These are phyloP conservation scores for Apostichopus japonicus DNA, from an alignment of 35 echinoderm and acorn worm genomes.

Conservation along the genomic window DNA sequence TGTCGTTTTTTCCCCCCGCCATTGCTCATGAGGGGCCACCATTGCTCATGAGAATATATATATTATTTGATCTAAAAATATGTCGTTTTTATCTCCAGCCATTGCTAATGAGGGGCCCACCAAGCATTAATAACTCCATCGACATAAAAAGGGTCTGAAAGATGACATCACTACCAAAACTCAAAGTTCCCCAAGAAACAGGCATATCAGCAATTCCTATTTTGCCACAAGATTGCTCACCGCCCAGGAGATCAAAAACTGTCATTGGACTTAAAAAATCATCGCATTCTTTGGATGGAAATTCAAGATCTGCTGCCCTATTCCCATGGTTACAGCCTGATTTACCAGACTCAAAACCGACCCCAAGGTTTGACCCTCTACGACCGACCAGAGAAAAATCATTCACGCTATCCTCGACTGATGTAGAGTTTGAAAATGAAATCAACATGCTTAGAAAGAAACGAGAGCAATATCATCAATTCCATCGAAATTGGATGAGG, in stretches of 20 bases:
- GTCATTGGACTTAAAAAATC: too few species aligned
- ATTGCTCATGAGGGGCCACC: background rate
- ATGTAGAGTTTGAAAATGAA: constrained; percentile 22
- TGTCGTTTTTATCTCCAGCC: background rate
- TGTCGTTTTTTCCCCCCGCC: background rate
- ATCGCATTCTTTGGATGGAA: constrained; percentile 8
- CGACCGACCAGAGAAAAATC: constrained; percentile 28
- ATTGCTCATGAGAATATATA: too few species aligned
- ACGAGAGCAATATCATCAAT: constrained; percentile 48
- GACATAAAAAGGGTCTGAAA: background rate
- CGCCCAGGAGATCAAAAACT: background rate
- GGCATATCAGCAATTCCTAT: background rate
- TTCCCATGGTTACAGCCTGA: constrained; percentile 31
- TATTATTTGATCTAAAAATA: too few species aligned
- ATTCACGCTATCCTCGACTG: constrained; percentile 33
- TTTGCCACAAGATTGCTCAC: constrained; percentile 32
- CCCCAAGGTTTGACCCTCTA: background rate
- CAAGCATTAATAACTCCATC: background rate
- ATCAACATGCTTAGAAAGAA: constrained; percentile 5
- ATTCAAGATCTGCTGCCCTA: background rate
- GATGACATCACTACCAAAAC: constrained; percentile 41
- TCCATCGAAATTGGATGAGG: constrained; percentile 53
- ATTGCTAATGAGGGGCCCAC: background rate
- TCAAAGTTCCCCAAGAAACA: constrained; percentile 17
- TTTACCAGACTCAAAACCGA: constrained; percentile 10